A percentile compares a stretch with the other conserved stretches of the same genome.
phyloP scores from a whole-genome alignment of 2,888 invertebrate species.

The Pterostichus madidus region DNA sequence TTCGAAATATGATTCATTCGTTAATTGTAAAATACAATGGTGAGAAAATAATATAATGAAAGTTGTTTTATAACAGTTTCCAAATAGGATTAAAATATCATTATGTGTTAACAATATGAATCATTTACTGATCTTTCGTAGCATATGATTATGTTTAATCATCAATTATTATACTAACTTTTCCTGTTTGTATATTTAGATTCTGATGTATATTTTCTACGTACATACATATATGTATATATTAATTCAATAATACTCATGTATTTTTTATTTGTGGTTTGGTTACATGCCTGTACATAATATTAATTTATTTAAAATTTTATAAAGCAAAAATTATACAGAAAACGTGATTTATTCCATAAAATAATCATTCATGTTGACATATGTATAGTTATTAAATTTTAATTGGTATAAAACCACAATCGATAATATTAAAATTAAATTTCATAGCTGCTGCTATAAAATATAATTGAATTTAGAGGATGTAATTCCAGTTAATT shows the following conservation, averaged over 20 bases:
- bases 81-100: slow-evolving; percentile 40
- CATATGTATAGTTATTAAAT: not conserved
- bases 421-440: slow-evolving; percentile 33
- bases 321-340: not conserved
- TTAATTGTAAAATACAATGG: not conserved
- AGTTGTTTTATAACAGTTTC: slow-evolving; percentile 21
- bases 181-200: slow-evolving; percentile 19
- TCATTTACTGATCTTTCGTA: slow-evolving; percentile 26
- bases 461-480: no score
- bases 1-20: not conserved
- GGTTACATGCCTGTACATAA: no score
- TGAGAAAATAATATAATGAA: slow-evolving; percentile 20
- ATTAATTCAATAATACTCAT: no score
- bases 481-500: no score
- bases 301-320: no score
- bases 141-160: slow-evolving; percentile 21
- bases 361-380: not conserved
- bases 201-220: slow-evolving; percentile 1
- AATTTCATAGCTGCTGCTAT: not conserved
- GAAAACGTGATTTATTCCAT: not conserved
- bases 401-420: slow-evolving; percentile 25
- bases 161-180: slow-evolving; percentile 19
- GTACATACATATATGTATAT: not conserved
- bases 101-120: slow-evolving; percentile 17
- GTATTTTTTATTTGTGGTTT: no score